Evolutionary conservation across 2,113 vertebrate species (phyloP).

Genomic region (Austrofundulus limnaeus): DNA sequence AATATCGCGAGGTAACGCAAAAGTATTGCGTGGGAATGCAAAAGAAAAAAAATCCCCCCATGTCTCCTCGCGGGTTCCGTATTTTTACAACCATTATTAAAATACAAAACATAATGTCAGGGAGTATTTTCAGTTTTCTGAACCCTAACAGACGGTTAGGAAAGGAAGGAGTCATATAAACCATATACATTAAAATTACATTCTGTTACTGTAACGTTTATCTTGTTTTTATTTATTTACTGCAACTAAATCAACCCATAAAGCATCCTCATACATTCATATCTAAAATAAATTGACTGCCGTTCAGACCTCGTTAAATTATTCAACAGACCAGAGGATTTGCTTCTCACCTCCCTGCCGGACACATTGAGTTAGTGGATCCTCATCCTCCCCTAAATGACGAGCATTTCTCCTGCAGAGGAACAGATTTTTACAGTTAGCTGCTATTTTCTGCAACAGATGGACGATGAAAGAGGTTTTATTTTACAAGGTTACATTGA

Average conservation of each 20-base stretch:
- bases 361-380: conserved; percentile 81
- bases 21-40: too few species aligned
- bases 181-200: neutral
- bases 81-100: too few species aligned
- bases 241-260: neutral
- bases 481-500: neutral
- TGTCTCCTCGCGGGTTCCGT: too few species aligned
- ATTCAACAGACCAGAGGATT: neutral
- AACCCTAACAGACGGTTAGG: neutral
- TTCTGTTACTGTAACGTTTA: neutral
- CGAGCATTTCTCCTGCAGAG: conserved; percentile 78
- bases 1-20: too few species aligned
- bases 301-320: neutral
- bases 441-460: neutral
- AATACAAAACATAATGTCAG: too few species aligned
- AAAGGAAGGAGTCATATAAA: neutral
- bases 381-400: conserved; percentile 77
- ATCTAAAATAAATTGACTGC: neutral
- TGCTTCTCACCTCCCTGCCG: conserved; percentile 80
- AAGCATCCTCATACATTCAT: neutral
- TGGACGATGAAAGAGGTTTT: neutral
- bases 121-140: neutral
- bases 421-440: conserved; percentile 8
- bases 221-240: neutral
- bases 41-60: too few species aligned